These are phyloP conservation scores for Lasioglossum albipes DNA, from an alignment of 1,140 invertebrate genomes.

Conservation along the genomic window DNA sequence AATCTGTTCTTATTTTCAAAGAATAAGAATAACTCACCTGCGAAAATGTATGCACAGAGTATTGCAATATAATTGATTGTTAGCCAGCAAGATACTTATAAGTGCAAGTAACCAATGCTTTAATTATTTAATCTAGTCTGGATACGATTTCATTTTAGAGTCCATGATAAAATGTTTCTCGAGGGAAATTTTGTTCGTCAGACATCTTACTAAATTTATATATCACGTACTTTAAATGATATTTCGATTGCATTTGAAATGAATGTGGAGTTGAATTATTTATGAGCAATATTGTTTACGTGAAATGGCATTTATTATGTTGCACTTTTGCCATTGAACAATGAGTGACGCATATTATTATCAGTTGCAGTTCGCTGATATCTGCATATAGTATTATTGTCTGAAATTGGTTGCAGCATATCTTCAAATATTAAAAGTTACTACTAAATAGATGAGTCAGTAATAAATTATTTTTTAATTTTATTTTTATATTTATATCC, in stretches of 20 bases:
- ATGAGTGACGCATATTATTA: neutral
- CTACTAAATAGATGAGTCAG: neutral
- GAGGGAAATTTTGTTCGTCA: neutral
- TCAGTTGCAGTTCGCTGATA: neutral
- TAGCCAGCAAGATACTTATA: neutral
- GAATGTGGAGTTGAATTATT: neutral
- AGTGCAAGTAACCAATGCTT: neutral
- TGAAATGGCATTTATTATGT: neutral
- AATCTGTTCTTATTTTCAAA: slow-evolving; percentile 37
- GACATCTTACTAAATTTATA: neutral
- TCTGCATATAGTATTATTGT: neutral
- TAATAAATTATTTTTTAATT: slow-evolving; percentile 14
- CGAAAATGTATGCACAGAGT: neutral
- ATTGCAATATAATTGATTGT: neutral
- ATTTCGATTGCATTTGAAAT: neutral
- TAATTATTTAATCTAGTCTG: neutral
- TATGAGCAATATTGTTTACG: neutral
- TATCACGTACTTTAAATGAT: neutral
- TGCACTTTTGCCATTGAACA: slow-evolving; percentile 1
- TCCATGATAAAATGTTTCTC: neutral
- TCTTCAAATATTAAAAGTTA: neutral
- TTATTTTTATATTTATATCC: neutral
- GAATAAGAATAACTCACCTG: neutral
- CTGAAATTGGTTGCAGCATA: neutral
- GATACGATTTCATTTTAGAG: neutral